Evolutionary conservation across 1,140 invertebrate genomes (phyloP), one percentile per base, ranked within the genome.

Genomic region (Pissodes strobi): DNA sequence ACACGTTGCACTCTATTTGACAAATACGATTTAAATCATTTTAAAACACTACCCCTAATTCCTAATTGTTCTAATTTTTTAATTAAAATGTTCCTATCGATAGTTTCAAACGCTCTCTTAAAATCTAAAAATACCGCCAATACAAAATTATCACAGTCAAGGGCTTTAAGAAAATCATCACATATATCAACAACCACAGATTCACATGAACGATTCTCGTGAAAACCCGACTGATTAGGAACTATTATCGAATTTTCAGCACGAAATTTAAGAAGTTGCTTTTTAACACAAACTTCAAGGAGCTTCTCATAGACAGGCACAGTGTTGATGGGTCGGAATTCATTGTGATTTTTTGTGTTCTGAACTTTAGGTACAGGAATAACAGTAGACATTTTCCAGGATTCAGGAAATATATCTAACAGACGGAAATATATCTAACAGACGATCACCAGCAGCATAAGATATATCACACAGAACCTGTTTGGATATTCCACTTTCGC

Each of bases 51-150:
- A n/a, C n/a, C n/a, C n/a, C n/a, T n/a, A n/a, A 27, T 27, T 27
- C 25, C 25, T 9, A 27, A 27, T 27, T 5, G 9, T 27, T 27
- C 25, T 9, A 27, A 5, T 27, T 27, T 27, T 27, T 27, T 27
- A 3, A 27, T 6, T 17, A 48, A 25, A 48, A 48, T 48, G 12
- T 19, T 9, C 51, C 38, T 58, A 38, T 61, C 49, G 1, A 66
- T 41, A 17, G 60, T 64, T 39, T 67, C 60, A 41, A 64, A 67
- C 12, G 66, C 61, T 43, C 66, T 21, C 52, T 46, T 67, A 3
- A 67, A 58, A 58, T 67, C 53, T 19, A 67, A 37, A 30, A 67
- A 67, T n/a, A 67, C 39, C 4, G 45, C 61, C 15, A 56, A 12
- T 25, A 64, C 25, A 23, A 17, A 22, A 12, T 51, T 57, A 34